These are phyloP conservation scores for Parambassis ranga DNA, from an alignment of 2,797 vertebrate genomes.

Conservation along the genomic window DNA sequence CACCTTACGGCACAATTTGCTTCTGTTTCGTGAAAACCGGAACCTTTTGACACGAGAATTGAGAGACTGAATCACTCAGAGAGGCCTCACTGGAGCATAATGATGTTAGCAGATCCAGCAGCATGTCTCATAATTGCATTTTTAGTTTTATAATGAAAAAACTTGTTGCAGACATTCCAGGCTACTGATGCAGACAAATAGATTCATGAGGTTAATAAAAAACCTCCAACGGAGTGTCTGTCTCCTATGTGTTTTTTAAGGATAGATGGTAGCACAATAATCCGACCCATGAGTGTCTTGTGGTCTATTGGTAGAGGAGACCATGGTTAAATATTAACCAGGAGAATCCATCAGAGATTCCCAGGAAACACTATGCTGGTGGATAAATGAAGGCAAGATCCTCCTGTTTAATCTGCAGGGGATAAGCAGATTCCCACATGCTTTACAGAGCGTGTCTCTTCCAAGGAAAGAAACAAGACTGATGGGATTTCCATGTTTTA, in stretches of 20 bases:
- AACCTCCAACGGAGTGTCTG: not conserved
- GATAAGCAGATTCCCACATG: constrained; percentile 68
- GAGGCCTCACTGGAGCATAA: constrained; percentile 24
- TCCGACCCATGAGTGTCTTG: constrained; percentile 17
- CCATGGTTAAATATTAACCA: constrained; percentile 57
- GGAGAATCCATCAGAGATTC: constrained; percentile 35
- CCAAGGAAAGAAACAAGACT: constrained; percentile 47
- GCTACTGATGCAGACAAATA: constrained; percentile 36
- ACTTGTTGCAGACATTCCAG: constrained; percentile 20
- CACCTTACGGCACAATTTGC: not conserved
- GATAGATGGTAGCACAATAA: constrained; percentile 2
- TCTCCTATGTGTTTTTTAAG: constrained; percentile 3
- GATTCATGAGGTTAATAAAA: constrained; percentile 24
- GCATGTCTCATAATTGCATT: constrained; percentile 34
- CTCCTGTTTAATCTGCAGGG: constrained; percentile 39
- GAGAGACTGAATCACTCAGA: constrained; percentile 21
- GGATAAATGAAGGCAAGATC: constrained; percentile 49
- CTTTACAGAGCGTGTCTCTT: constrained; percentile 65
- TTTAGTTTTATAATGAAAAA: constrained; percentile 35
- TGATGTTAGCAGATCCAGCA: constrained; percentile 48
- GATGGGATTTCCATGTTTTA: constrained; percentile 70
- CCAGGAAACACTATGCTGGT: constrained; percentile 27
- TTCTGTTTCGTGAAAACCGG: not conserved
- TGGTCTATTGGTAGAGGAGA: not conserved
- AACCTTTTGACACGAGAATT: not conserved